A percentile compares a stretch with the other conserved stretches of the same genome.
Conservation (phyloP, 2,113 vertebrate species). For the Salminus brasiliensis region DNA sequence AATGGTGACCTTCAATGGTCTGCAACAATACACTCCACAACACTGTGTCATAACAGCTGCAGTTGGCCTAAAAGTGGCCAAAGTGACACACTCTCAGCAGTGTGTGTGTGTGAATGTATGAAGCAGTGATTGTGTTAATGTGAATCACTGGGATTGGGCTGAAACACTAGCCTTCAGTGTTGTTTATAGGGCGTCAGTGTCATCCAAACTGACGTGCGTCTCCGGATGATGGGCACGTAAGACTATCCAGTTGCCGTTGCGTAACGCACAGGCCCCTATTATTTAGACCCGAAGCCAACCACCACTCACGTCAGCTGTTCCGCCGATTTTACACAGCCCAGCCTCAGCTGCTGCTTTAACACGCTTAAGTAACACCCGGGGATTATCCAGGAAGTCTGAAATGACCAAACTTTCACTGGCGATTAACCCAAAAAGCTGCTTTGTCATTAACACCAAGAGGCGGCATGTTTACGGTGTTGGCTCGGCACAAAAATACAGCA, state of each 20-base stretch:
- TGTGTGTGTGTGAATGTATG: background rate
- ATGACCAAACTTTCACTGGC: background rate
- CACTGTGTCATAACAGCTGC: background rate
- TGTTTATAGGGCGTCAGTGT: background rate
- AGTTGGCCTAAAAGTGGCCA: background rate
- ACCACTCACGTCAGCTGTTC: background rate
- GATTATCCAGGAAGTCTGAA: background rate
- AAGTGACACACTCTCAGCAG: background rate
- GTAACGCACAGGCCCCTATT: background rate
- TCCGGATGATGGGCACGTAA: background rate
- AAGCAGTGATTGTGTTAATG: background rate
- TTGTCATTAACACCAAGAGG: background rate
- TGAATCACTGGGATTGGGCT: background rate
- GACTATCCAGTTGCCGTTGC: background rate
- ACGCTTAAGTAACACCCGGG: constrained; percentile 2
- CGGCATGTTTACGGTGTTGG: too few relatives aligned
- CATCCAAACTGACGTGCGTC: background rate
- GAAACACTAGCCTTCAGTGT: background rate
- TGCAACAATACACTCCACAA: constrained; percentile 22
- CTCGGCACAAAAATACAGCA: too few relatives aligned
- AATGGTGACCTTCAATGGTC: constrained; percentile 28
- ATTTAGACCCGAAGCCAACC: background rate
- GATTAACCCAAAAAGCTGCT: background rate
- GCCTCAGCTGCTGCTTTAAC: background rate
- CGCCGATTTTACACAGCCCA: background rate